Conservation (phyloP, 2,888 invertebrate species). For the Gymnocheta viridis region DNA sequence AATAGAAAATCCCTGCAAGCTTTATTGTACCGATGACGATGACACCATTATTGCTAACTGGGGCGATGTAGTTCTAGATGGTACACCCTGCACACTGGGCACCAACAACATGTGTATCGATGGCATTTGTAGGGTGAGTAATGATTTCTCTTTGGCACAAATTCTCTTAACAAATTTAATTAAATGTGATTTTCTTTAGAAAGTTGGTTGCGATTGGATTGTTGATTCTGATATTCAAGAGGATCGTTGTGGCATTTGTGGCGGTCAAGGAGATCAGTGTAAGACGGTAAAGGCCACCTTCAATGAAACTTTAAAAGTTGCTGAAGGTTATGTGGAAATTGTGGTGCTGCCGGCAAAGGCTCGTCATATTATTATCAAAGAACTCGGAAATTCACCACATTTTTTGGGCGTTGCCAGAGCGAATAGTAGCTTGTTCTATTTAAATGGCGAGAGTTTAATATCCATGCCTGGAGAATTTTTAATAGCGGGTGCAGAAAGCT, state of each 20-base stretch:
- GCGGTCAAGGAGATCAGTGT: constrained; percentile 92
- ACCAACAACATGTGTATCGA: constrained; percentile 92
- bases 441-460: constrained; percentile 90
- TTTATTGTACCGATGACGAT: constrained; percentile 91
- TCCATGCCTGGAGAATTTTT: constrained; percentile 90
- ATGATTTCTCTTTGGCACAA: background rate
- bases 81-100: constrained; percentile 92
- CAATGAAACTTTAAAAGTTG: constrained; percentile 83
- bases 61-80: constrained; percentile 90
- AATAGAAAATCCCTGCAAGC: constrained; percentile 89
- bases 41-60: constrained; percentile 89
- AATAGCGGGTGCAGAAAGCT: constrained; percentile 89
- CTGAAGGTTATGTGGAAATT: constrained; percentile 84
- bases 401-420: constrained; percentile 90
- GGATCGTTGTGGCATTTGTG: constrained; percentile 93
- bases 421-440: constrained; percentile 87
- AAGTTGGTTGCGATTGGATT: constrained; percentile 95
- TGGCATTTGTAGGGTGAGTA: constrained; percentile 87
- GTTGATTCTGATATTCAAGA: constrained; percentile 90
- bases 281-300: constrained; percentile 85
- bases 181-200: constrained; percentile 85
- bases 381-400: constrained; percentile 89
- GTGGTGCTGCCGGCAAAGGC: constrained; percentile 90
- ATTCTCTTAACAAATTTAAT: constrained; percentile 54
- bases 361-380: constrained; percentile 89